phyloP scores from a whole-genome alignment of 2,888 invertebrate species.

The Tinea semifulvella region DNA sequence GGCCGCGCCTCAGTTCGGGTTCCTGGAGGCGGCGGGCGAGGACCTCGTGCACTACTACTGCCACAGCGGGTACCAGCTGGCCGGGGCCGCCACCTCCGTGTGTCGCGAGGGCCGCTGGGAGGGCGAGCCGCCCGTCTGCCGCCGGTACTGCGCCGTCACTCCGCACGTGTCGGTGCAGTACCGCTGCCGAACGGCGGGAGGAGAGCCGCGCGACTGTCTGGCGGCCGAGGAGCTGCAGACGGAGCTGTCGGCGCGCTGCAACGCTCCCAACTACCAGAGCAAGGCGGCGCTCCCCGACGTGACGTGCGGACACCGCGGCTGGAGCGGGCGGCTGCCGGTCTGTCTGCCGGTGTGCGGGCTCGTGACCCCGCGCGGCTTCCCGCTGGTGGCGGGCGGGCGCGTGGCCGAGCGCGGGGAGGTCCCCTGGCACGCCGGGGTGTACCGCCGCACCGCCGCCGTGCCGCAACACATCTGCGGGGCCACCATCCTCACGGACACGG shows the following conservation, averaged over 20 bases:
- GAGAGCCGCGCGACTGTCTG: neutral
- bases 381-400: neutral
- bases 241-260: neutral
- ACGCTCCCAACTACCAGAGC: slow-evolving; percentile 1
- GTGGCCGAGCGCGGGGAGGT: neutral
- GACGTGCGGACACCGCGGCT: neutral
- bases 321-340: neutral
- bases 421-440: slow-evolving; percentile 8
- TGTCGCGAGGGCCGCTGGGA: neutral
- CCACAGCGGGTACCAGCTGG: neutral
- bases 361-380: neutral
- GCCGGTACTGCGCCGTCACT: neutral
- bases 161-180: neutral
- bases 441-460: neutral
- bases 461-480: neutral
- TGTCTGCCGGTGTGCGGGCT: slow-evolving; percentile 1
- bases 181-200: neutral
- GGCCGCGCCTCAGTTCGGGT: neutral
- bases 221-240: neutral
- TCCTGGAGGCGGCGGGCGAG: neutral
- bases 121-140: neutral
- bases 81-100: neutral
- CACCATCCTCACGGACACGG: neutral
- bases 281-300: neutral
- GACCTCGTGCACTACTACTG: neutral